A percentile compares a stretch with the other conserved stretches of the same genome.
phyloP scores from a whole-genome alignment of 1,140 invertebrate genomes.

The Scaptomyza hsui region DNA sequence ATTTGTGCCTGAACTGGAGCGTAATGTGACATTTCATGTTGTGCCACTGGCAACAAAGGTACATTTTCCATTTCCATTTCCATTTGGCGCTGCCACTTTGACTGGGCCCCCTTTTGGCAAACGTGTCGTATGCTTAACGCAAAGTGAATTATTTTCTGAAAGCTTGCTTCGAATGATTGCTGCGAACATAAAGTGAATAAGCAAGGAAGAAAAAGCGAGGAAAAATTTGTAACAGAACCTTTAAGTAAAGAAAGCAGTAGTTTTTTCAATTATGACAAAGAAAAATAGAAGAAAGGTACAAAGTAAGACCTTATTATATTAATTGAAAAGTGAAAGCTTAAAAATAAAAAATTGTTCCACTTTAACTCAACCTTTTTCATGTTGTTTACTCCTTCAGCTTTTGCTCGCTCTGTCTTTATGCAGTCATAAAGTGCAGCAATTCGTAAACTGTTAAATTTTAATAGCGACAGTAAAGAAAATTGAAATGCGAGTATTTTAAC shows the following conservation, averaged over 20 bases:
- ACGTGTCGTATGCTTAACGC: slow-evolving; percentile 63
- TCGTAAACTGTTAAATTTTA: slow-evolving; percentile 33
- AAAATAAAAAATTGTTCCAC: no score
- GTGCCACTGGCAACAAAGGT: slow-evolving; percentile 37
- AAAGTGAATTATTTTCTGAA: slow-evolving; percentile 44
- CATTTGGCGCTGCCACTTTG: slow-evolving; percentile 21
- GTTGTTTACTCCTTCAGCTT: no score
- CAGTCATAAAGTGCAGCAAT: slow-evolving; percentile 34
- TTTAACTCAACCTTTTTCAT: no score
- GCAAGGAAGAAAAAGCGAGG: background rate
- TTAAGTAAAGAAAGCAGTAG: no score
- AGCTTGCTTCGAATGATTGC: background rate
- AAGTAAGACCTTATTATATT: no score
- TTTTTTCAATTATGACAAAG: no score
- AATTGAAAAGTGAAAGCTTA: no score
- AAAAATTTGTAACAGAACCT: no score
- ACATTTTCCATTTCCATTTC: slow-evolving; percentile 17
- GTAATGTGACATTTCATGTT: slow-evolving; percentile 76
- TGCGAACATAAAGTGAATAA: background rate
- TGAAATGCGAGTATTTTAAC: slow-evolving; percentile 36
- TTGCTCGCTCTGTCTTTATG: slow-evolving; percentile 11
- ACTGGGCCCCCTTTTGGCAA: slow-evolving; percentile 12
- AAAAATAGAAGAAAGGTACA: no score
- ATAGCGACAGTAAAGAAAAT: slow-evolving; percentile 52
- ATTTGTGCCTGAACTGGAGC: slow-evolving; percentile 74